These are phyloP conservation scores for Drosophila cyrtoloma DNA, from an alignment of 2,888 invertebrate species.

Conservation along the genomic window DNA sequence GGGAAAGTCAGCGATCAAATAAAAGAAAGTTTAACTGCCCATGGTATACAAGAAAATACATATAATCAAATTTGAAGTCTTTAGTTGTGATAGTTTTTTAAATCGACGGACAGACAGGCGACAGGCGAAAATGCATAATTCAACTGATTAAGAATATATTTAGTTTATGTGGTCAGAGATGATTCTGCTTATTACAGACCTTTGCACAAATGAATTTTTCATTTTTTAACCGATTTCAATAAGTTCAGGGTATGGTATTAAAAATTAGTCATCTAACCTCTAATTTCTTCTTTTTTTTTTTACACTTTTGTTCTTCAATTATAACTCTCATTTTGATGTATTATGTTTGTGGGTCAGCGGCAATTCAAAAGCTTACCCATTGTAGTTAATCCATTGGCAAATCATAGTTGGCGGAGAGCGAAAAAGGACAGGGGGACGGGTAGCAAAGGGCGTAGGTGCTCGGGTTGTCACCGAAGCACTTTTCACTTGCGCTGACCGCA, in stretches of 20 bases:
- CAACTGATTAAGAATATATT: background rate
- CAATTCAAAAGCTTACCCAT: conserved; percentile 66
- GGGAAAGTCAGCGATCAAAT: background rate
- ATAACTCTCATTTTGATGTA: background rate
- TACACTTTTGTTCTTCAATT: conserved; percentile 5
- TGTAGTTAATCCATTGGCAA: conserved; percentile 75
- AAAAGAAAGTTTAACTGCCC: background rate
- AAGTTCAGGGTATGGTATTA: background rate
- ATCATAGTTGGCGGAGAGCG: conserved; percentile 2
- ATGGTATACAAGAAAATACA: background rate
- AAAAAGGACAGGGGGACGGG: background rate
- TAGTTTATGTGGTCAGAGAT: background rate
- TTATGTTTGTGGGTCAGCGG: conserved; percentile 61
- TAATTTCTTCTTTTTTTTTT: background rate
- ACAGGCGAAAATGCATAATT: background rate
- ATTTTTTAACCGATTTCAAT: background rate
- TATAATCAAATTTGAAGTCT: background rate
- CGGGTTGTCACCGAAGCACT: conserved; percentile 20
- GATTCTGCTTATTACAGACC: background rate
- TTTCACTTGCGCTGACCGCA: conserved; percentile 49
- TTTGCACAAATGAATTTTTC: background rate
- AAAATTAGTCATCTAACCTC: background rate
- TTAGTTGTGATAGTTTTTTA: background rate
- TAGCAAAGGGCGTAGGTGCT: background rate
- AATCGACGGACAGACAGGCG: background rate